These are phyloP conservation scores for Odocoileus virginianus DNA, from an alignment of 2,113 vertebrate species.

Conservation along the genomic window DNA sequence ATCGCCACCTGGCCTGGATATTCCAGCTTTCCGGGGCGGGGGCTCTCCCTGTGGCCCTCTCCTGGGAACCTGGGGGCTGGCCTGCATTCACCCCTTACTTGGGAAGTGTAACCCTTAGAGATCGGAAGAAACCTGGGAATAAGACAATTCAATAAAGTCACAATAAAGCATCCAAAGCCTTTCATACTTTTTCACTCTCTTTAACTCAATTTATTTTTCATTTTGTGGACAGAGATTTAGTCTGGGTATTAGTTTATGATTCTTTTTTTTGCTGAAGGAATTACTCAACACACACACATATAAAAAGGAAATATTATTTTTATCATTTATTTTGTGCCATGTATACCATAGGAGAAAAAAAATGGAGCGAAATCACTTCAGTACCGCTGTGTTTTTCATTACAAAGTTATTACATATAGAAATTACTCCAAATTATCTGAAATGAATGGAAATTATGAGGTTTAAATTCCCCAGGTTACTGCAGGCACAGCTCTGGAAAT, in stretches of 20 bases:
- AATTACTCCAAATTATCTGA: constrained; percentile 92
- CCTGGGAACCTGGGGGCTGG: constrained; percentile 62
- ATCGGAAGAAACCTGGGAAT: constrained; percentile 78
- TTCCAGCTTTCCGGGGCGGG: background rate
- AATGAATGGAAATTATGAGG: constrained; percentile 92
- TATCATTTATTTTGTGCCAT: constrained; percentile 86
- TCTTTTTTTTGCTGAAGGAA: constrained; percentile 80
- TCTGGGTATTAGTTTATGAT: constrained; percentile 89
- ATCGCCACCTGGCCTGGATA: constrained; percentile 10
- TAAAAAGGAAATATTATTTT: constrained; percentile 88
- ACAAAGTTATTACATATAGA: constrained; percentile 92
- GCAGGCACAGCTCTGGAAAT: constrained; percentile 87
- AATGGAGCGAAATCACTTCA: constrained; percentile 84
- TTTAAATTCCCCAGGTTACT: constrained; percentile 91
- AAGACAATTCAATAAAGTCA: constrained; percentile 87
- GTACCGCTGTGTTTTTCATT: constrained; percentile 89
- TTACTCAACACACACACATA: constrained; percentile 84
- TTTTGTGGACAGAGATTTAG: constrained; percentile 89
- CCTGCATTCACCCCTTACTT: constrained; percentile 63
- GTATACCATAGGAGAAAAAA: constrained; percentile 83
- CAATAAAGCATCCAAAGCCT: constrained; percentile 86
- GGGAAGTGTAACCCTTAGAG: constrained; percentile 77
- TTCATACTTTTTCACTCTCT: constrained; percentile 84
- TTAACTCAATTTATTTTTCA: constrained; percentile 92
- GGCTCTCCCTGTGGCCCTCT: constrained; percentile 34